phyloP scores from a whole-genome alignment of 2,888 invertebrate species.

The Drosophila vallismaia region DNA sequence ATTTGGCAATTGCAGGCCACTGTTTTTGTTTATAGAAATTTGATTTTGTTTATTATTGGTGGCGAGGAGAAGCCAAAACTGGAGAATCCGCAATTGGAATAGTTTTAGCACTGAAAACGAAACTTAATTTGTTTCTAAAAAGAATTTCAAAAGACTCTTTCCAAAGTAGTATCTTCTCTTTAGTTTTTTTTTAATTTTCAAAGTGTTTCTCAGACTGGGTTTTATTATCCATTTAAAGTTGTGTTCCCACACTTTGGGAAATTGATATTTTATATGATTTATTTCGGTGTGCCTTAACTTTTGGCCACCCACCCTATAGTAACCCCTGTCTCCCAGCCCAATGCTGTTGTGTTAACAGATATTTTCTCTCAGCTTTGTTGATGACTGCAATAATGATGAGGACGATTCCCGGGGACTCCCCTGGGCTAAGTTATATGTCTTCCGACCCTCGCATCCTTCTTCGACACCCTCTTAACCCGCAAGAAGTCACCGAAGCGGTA shows the following conservation, averaged over 20 bases:
- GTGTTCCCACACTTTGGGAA: slow-evolving; percentile 8
- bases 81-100: slow-evolving; percentile 11
- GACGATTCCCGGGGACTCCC: slow-evolving; percentile 37
- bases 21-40: slow-evolving; percentile 63
- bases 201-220: no score
- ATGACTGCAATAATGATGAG: slow-evolving; percentile 43
- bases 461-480: slow-evolving; percentile 21
- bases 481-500: slow-evolving; percentile 69
- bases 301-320: slow-evolving; percentile 4
- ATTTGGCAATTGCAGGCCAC: slow-evolving; percentile 26
- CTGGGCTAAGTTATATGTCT: slow-evolving; percentile 30
- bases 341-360: slow-evolving; percentile 56
- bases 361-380: slow-evolving; percentile 37
- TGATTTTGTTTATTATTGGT: slow-evolving; percentile 70
- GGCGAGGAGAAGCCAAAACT: neutral
- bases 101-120: slow-evolving; percentile 15
- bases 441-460: slow-evolving; percentile 14
- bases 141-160: no score
- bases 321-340: slow-evolving; percentile 12
- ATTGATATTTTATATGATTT: slow-evolving; percentile 34
- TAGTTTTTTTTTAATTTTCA: no score
- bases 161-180: no score
- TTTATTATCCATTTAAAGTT: no score
- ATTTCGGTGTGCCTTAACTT: slow-evolving; percentile 19
- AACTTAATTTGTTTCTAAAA: neutral